phyloP scores from a whole-genome alignment of 2,113 vertebrate genomes.

The Sander vitreus region DNA sequence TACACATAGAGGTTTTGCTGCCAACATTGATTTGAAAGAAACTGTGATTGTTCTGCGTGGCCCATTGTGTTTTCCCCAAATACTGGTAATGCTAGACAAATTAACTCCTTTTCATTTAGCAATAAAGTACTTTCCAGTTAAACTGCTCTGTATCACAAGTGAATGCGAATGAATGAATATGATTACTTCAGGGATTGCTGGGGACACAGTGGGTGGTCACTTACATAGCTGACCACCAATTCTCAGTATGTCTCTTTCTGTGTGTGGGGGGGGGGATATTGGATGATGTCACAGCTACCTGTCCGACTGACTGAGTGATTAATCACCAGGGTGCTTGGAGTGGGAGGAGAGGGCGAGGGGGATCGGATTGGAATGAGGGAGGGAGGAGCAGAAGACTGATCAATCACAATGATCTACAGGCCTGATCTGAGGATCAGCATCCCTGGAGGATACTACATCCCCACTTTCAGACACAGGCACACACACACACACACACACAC shows the following conservation, averaged over 20 bases:
- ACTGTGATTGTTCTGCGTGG: no score
- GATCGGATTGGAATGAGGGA: slow-evolving; percentile 68
- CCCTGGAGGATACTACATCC: slow-evolving; percentile 62
- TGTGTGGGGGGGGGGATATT: slow-evolving; percentile 5
- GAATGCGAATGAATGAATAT: neutral
- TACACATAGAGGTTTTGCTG: no score
- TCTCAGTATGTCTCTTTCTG: slow-evolving; percentile 10
- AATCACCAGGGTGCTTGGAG: slow-evolving; percentile 57
- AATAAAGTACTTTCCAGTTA: neutral
- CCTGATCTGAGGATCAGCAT: slow-evolving; percentile 50
- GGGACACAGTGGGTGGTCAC: neutral
- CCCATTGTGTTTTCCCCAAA: neutral
- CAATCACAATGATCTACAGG: slow-evolving; percentile 78
- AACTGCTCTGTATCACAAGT: neutral
- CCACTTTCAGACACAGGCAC: slow-evolving; percentile 16
- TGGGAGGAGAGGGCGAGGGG: slow-evolving; percentile 53
- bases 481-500: neutral
- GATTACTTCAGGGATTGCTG: slow-evolving; percentile 24
- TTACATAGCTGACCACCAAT: slow-evolving; percentile 1
- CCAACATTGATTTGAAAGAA: no score
- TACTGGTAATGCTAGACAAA: neutral
- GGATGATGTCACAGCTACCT: slow-evolving; percentile 70
- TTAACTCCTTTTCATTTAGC: neutral
- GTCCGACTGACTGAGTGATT: slow-evolving; percentile 72
- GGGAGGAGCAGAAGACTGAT: slow-evolving; percentile 69